Conservation (phyloP, 2,888 invertebrate species). For the Orthosia gracilis region DNA sequence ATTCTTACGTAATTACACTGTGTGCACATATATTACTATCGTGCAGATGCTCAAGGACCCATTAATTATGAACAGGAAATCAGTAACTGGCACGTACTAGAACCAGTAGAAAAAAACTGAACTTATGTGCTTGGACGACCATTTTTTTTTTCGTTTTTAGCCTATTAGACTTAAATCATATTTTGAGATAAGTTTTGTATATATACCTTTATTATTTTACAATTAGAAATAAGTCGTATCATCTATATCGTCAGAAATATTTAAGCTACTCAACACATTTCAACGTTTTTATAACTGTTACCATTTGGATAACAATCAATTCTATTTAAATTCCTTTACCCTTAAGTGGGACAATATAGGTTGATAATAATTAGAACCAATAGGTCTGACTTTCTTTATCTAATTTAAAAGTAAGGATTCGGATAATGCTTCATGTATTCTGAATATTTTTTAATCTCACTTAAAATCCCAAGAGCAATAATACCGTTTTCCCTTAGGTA, state of each 20-base stretch:
- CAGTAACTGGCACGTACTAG: slow-evolving; percentile 38
- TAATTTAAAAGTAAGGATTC: too few species aligned
- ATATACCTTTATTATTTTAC: background rate
- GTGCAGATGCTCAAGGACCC: slow-evolving; percentile 15
- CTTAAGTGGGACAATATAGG: too few species aligned
- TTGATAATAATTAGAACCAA: too few species aligned
- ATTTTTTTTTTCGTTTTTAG: background rate
- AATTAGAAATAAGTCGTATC: background rate
- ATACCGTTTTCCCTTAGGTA: background rate
- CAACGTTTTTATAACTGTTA: too few species aligned
- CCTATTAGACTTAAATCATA: background rate
- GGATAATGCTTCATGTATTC: too few species aligned
- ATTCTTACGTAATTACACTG: slow-evolving; percentile 17
- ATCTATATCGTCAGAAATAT: too few species aligned
- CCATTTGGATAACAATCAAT: too few species aligned
- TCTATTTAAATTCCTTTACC: too few species aligned
- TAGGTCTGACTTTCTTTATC: too few species aligned
- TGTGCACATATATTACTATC: background rate
- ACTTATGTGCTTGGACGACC: background rate
- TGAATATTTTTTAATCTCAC: background rate
- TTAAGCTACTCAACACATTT: too few species aligned
- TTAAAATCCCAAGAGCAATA: background rate
- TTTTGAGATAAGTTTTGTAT: background rate
- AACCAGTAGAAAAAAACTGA: slow-evolving; percentile 22
- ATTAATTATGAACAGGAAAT: slow-evolving; percentile 36